Base-by-base conservation (phyloP, 1,140 invertebrate species). In the Eubasilissa regina region DNA sequence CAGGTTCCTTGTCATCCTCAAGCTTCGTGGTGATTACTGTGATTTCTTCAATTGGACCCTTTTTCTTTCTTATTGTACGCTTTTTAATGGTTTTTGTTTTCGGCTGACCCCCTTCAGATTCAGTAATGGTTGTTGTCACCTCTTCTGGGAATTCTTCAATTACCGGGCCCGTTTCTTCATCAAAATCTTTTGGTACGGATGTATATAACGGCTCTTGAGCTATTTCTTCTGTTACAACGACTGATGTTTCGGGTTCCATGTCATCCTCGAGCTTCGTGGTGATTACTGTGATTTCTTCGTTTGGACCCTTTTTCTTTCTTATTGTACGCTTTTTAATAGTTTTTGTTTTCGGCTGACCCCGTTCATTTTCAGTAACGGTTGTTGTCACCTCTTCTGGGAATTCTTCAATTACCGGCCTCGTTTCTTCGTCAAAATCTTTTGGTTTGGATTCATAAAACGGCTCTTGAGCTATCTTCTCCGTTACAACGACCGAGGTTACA, bases 71-170 rank as follows among this genome's bases (percentile, higher is more conserved):
- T 25, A 53, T 13, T 15, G 48, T 73, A 19, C 48, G 47, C 13
- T 73, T 73, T 53, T 51, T 48, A 21, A 53, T 51, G 1, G 21
- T 53, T 19, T 6, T 48, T 17, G 48, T 19, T 15, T 51, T 73
- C 12, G n/a, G 21, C 25, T 21, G 51, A 19, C 70, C 70, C n/a
- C 55, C n/a, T 0, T 35, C 51, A 6, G 17, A 55, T 56, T 44
- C 19, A 9, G 47, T 73, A 6, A 15, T 12, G 17, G 60, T 82
- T 79, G 83, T 78, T 11, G 75, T 76, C 19, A 77, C 72, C 17
- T 60, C 60, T 64, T 64, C 60, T 3, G 60, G 60, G 4, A 64
- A 25, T 35, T 64, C 60, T 64, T 64, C 35, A 1, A 64, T 44
- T 25, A 44, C 8, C 8, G 51, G 51, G 1, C 8, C 51, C 15